phyloP scores from a whole-genome alignment of 2,888 invertebrate genomes.

The Microctonus hyperodae region DNA sequence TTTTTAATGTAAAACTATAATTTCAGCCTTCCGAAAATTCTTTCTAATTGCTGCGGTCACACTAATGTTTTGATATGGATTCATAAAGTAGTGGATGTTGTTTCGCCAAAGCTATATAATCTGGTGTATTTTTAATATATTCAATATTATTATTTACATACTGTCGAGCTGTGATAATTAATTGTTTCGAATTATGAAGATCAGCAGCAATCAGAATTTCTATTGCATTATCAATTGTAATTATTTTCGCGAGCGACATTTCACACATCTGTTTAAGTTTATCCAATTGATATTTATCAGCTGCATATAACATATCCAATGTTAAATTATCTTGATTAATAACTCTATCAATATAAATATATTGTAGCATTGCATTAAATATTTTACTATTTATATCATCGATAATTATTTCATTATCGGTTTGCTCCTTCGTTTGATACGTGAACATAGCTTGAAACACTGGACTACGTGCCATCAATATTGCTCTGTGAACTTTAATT shows the following conservation, averaged over 20 bases:
- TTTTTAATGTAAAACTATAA: too few relatives aligned
- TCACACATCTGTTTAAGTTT: conserved; percentile 1
- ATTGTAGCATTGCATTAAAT: neutral
- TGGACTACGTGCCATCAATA: conserved; percentile 12
- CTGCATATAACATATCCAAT: neutral
- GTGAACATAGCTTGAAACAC: conserved; percentile 12
- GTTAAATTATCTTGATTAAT: neutral
- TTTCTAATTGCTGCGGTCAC: too few relatives aligned
- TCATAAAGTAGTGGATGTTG: too few relatives aligned
- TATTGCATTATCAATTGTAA: neutral
- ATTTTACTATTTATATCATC: neutral
- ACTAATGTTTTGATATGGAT: too few relatives aligned
- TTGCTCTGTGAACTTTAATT: conserved; percentile 4
- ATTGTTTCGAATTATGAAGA: too few relatives aligned
- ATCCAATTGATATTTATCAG: conserved; percentile 1
- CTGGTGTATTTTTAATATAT: too few relatives aligned
- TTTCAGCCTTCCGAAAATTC: too few relatives aligned
- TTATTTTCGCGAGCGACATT: neutral
- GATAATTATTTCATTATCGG: neutral
- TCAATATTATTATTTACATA: too few relatives aligned
- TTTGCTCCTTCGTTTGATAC: neutral
- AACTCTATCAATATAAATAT: conserved; percentile 1
- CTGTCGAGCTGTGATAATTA: too few relatives aligned
- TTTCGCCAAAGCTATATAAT: too few relatives aligned
- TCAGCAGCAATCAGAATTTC: neutral